Base-by-base conservation (phyloP, 2,888 invertebrate species). In the Eupithecia dodoneata region DNA sequence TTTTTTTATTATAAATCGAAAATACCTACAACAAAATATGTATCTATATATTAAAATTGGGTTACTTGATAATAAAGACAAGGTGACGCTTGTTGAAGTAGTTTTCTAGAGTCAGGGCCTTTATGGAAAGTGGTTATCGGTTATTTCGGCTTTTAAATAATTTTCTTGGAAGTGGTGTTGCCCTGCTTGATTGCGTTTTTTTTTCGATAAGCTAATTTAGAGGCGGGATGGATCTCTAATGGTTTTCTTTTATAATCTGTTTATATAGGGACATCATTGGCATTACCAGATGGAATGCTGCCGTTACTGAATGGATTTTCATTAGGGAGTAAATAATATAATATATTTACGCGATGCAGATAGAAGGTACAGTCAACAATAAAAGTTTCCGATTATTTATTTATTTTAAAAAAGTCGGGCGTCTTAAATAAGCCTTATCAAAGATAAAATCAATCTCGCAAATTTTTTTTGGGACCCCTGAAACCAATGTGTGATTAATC, bases 101-200 rank as follows among this genome's bases (percentile, higher is more conserved):
- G n/a, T 66, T 42, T 15, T 13, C 10, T 15, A 15, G 44, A 69
- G 18, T 69, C 45, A 45, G 10, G 67, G 42, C 67, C 67, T 10
- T 59, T 18, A 30, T 47, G 70, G 18, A 70, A 70, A 70, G 12
- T 71, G 41, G 52, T 52, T 71, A 71, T 55, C 42, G 52, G 42
- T 41, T 42, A 55, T 71, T 71, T 71, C 71, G 71, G 42, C 42
- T 71, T 71, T 71, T 41, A 47, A 47, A 70, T 70, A 52, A 55
- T 71, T 71, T 67, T 45, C 45, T 75, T 67, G 44, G 45, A 69
- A 47, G 63, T 41, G 45, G n/a, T 71, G 45, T 70, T 47, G 63
- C 12, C 12, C 63, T 55, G 47, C 10, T 66, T 66, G 66, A 66
- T 66, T 42, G 42, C 15, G 10, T 63, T 30, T 44, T 47, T 66